Percentiles rank a stretch among this genome's conserved stretches.
phyloP scores from a whole-genome alignment of 1,140 invertebrate species.

The Eriocheir sinensis region DNA sequence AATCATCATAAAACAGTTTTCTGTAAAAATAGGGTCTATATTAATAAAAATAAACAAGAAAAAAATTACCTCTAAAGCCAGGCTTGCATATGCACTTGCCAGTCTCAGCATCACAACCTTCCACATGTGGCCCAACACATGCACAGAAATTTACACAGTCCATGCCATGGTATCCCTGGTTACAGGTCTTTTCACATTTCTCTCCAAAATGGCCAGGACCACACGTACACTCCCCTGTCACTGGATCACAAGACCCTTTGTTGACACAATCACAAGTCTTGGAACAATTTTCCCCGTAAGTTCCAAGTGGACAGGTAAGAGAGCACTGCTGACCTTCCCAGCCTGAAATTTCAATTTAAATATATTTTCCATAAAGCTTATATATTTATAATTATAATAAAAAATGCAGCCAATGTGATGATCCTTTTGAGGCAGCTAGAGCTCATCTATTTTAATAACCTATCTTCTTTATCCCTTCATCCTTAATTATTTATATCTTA shows the following conservation, averaged over 20 bases:
- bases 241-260: slow-evolving; percentile 89
- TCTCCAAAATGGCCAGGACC: slow-evolving; percentile 91
- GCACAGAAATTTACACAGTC: slow-evolving; percentile 88
- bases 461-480: no score
- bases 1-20: no score
- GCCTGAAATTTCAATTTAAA: slow-evolving; percentile 54
- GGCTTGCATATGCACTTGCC: slow-evolving; percentile 92
- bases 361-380: neutral
- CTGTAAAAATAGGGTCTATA: neutral
- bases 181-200: slow-evolving; percentile 89
- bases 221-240: slow-evolving; percentile 92
- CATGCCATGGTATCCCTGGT: slow-evolving; percentile 87
- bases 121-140: slow-evolving; percentile 87
- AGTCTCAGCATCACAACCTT: slow-evolving; percentile 90
- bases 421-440: no score
- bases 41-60: slow-evolving; percentile 9
- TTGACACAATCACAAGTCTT: slow-evolving; percentile 89
- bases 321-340: slow-evolving; percentile 89
- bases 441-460: no score
- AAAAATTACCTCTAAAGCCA: slow-evolving; percentile 88
- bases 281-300: slow-evolving; percentile 88
- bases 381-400: no score
- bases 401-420: no score
- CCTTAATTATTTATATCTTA: no score
- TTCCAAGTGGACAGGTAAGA: slow-evolving; percentile 87